Base-by-base conservation (phyloP, 2,888 invertebrate species). In the Halocaridina rubra region DNA sequence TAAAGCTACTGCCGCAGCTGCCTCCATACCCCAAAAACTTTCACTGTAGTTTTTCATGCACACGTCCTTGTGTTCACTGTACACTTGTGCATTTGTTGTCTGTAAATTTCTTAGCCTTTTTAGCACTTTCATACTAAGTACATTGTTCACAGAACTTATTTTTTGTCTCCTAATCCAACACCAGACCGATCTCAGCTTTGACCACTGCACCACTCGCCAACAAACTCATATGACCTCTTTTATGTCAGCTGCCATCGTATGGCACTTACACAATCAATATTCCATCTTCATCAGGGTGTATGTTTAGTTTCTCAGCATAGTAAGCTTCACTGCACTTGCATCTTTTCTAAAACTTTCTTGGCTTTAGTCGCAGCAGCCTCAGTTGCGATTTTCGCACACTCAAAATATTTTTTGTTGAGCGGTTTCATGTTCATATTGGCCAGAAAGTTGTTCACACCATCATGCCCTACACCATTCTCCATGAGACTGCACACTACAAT, bases 81-180 rank as follows among this genome's bases (percentile, higher is more conserved):
- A 22, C 64, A 7, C 27, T 39, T 19, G 24, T 32, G 61, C 77
- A 77, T 27, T 77, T 33, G 30, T 77, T 32, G 16, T 22, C 29
- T 77, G 61, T 64, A 61, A 13, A 77, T 19, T 61, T 27, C 2
- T 33, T 64, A 29, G 5, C 19, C 64, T 64, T 22, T 61, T 61
- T 77, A 27, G 24, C 22, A 39, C 46, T 75, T 39, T 3, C 16
- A 24, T 3, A 27, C 33, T 77, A 27, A 2, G 1, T 64, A 19
- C 61, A 77, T 30, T n/a, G 1, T 59, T 77, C 77, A 77, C 77
- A 77, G 32, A 77, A 77, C 22, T 77, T 77, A 30, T 33, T 61
- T 3, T 61, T 3, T 5, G 33, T 33, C n/a, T 77, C 77, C 22
- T 77, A 77, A 27, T 77, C 61, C 8, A 77, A 22, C 16, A 77